phyloP scores from a whole-genome alignment of 2,797 vertebrate species.

The Trichosurus vulpecula region DNA sequence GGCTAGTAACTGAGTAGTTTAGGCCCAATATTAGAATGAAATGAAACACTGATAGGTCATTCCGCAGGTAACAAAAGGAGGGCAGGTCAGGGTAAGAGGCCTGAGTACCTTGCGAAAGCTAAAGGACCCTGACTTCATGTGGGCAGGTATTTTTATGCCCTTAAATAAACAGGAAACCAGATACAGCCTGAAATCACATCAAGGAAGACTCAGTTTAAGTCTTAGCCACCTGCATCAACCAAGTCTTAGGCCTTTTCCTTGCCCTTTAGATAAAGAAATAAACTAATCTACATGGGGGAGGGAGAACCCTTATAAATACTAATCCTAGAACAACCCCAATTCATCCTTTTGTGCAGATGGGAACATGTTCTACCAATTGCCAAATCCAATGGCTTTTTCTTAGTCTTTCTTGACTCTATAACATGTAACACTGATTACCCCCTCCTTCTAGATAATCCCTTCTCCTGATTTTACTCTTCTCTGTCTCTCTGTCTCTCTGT shows the following conservation, averaged over 20 bases:
- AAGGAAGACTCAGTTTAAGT: background rate
- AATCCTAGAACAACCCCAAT: background rate
- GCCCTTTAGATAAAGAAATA: background rate
- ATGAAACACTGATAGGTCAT: too few species aligned
- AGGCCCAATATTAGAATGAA: too few species aligned
- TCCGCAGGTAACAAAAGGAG: background rate
- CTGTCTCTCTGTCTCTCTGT: background rate
- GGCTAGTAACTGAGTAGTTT: too few species aligned
- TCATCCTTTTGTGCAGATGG: background rate
- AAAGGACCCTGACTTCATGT: background rate
- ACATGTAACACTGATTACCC: background rate
- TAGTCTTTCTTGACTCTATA: background rate
- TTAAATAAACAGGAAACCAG: background rate
- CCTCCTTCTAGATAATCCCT: background rate
- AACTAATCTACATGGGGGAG: background rate
- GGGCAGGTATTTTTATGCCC: background rate
- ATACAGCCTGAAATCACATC: background rate
- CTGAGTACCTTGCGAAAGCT: background rate
- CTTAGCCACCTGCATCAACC: background rate
- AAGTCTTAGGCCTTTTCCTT: background rate
- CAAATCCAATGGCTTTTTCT: background rate
- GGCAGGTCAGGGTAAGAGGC: background rate
- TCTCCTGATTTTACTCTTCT: background rate
- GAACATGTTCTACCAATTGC: background rate
- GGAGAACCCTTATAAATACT: background rate